Evolutionary conservation across 2,888 invertebrate species (phyloP).

Genomic region (Nowickia ferox): DNA sequence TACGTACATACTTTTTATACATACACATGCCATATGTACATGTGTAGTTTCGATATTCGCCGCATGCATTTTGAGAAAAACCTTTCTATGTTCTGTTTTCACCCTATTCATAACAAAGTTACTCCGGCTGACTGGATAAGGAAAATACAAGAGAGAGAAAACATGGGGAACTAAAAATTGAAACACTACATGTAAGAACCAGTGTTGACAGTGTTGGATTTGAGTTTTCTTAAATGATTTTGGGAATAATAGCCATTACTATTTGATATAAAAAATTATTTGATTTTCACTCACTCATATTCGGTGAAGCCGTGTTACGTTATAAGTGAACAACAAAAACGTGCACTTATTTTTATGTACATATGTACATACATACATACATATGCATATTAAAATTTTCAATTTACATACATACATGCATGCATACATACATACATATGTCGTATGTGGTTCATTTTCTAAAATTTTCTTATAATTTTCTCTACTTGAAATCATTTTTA

Average conservation of each 20-base stretch:
- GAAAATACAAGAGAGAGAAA: not conserved
- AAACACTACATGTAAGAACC: slow-evolving; percentile 25
- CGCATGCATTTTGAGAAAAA: slow-evolving; percentile 54
- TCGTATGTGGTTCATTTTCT: no score
- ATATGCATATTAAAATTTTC: not conserved
- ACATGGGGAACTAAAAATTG: slow-evolving; percentile 14
- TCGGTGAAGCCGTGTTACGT: no score
- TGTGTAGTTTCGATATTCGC: slow-evolving; percentile 61
- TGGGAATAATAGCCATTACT: no score
- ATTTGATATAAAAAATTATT: no score
- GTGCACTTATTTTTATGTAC: no score
- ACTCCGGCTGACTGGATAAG: not conserved
- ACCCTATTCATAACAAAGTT: slow-evolving; percentile 56
- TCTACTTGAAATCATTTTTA: no score
- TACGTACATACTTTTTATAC: no score
- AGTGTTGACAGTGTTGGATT: not conserved
- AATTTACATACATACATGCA: not conserved
- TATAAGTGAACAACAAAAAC: no score
- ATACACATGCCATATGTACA: not conserved
- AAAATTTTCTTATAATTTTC: no score
- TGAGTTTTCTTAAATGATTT: no score
- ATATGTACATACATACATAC: not conserved
- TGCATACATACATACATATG: no score
- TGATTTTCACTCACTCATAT: no score
- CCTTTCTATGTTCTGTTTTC: slow-evolving; percentile 16